Evolutionary conservation across 2,888 invertebrate genomes (phyloP).

Genomic region (Blomia tropicalis): DNA sequence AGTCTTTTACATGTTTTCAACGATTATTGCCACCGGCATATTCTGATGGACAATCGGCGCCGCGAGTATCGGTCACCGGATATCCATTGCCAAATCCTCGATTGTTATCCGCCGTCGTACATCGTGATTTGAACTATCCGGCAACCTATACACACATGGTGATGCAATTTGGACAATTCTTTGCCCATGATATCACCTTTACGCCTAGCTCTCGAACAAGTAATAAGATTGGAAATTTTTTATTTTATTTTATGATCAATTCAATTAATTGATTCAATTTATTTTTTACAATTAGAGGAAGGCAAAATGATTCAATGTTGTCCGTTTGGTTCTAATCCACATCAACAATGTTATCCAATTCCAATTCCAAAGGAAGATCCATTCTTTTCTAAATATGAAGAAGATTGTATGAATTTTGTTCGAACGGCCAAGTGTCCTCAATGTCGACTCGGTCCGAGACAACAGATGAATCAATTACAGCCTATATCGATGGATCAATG

Average conservation of each 20-base stretch:
- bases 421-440: conserved; percentile 30
- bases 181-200: conserved; percentile 87
- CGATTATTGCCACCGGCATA: conserved; percentile 63
- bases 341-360: conserved; percentile 85
- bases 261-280: neutral
- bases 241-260: too few species aligned
- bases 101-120: conserved; percentile 66
- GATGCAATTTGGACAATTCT: conserved; percentile 83
- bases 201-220: conserved; percentile 46
- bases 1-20: conserved; percentile 62
- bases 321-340: conserved; percentile 39
- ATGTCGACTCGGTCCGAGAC: conserved; percentile 40
- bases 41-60: conserved; percentile 48
- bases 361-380: conserved; percentile 72
- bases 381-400: conserved; percentile 38
- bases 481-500: conserved; percentile 68
- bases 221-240: too few species aligned
- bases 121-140: conserved; percentile 36
- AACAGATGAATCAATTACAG: conserved; percentile 88
- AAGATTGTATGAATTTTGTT: conserved; percentile 30
- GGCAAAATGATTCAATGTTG: conserved; percentile 31
- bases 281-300: conserved; percentile 25
- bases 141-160: conserved; percentile 69
- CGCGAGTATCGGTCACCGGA: conserved; percentile 39
- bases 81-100: conserved; percentile 65